Evolutionary conservation across 92 coral and sea anemone genomes (phyloP), one percentile per base, ranked within the genome.

Genomic region (Virgularia gustaviana): DNA sequence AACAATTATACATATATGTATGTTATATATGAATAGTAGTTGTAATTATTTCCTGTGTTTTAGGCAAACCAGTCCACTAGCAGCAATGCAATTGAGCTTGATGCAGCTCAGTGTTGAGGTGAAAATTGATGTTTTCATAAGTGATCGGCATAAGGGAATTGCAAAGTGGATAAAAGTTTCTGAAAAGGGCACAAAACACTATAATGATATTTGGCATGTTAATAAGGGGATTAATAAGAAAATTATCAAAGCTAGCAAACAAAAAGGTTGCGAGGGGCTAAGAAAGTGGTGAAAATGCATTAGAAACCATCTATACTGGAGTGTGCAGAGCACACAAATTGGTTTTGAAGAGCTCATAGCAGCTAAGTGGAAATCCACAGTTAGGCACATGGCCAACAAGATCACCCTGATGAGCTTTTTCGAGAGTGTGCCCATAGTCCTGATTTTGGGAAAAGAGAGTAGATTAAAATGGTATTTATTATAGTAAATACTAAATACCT

Each of bases 61-160:
- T n/a, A n/a, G n/a, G n/a, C n/a, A n/a, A n/a, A n/a, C n/a, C n/a
- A n/a, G n/a, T n/a, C n/a, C n/a, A n/a, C n/a, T n/a, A n/a, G n/a
- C n/a, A n/a, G n/a, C n/a, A n/a, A n/a, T n/a, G n/a, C n/a, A n/a
- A n/a, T n/a, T n/a, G n/a, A n/a, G n/a, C n/a, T n/a, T n/a, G n/a
- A n/a, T n/a, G n/a, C n/a, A n/a, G n/a, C n/a, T n/a, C n/a, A n/a
- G n/a, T n/a, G n/a, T n/a, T n/a, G n/a, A n/a, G n/a, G n/a, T 71
- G 44, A 0, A 18, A 9, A 71, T 71, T 9, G 23, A 63, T 0
- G 44, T 71, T 2, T 71, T 71, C 19, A 71, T 71, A 1, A 71
- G 77, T 42, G 77, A 71, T 28, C 77, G 65, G n/a, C 77, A 71
- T 49, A 71, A 71, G 49, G 77, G 38, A 13, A 71, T 51, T 0